phyloP scores from a whole-genome alignment of 1,140 invertebrate genomes.

The Zaprionus kolodkinae region DNA sequence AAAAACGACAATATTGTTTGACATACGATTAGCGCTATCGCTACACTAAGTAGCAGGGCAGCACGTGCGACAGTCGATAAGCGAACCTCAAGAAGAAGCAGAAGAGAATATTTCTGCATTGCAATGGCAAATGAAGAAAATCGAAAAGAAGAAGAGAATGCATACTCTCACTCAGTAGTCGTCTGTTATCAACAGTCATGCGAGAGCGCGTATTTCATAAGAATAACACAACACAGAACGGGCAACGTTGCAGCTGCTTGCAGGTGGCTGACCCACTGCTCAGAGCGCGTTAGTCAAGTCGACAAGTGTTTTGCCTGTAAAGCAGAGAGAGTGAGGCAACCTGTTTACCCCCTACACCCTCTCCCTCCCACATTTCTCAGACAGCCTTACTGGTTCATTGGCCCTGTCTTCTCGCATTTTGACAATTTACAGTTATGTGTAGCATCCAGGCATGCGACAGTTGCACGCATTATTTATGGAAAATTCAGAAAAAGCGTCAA shows the following conservation, averaged over 20 bases:
- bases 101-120: not conserved
- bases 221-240: slow-evolving; percentile 30
- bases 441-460: slow-evolving; percentile 20
- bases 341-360: slow-evolving; percentile 13
- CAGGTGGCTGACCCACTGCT: slow-evolving; percentile 45
- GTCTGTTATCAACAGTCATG: not conserved
- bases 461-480: slow-evolving; percentile 13
- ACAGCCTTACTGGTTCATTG: slow-evolving; percentile 54
- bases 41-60: slow-evolving; percentile 15
- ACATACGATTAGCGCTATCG: slow-evolving; percentile 38
- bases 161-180: not conserved
- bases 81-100: not conserved
- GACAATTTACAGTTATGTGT: slow-evolving; percentile 44
- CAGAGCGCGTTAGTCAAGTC: not conserved
- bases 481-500: not conserved
- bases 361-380: not conserved
- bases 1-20: not conserved
- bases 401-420: slow-evolving; percentile 56
- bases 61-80: slow-evolving; percentile 35
- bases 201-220: slow-evolving; percentile 16
- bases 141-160: not conserved
- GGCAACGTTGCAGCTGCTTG: slow-evolving; percentile 26
- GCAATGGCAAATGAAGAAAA: not conserved
- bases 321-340: slow-evolving; percentile 2
- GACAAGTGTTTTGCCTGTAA: slow-evolving; percentile 6